phyloP scores from a whole-genome alignment of 2,797 vertebrate genomes.

The Gallirallus australis region DNA sequence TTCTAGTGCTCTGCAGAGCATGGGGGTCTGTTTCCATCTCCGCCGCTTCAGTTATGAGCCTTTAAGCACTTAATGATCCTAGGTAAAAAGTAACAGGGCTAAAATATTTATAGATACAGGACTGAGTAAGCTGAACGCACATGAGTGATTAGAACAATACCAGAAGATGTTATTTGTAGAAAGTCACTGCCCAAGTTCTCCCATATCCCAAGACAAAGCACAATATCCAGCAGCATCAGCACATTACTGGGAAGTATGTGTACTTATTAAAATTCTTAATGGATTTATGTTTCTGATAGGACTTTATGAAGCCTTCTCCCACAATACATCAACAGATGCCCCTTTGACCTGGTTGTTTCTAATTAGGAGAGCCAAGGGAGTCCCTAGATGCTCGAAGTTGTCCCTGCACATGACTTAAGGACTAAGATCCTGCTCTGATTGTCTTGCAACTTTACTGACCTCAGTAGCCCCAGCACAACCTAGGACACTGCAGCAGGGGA shows the following conservation, averaged over 20 bases:
- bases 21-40: not conserved
- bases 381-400: not conserved
- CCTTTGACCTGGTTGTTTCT: not conserved
- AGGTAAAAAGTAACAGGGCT: conserved; percentile 28
- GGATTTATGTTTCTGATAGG: not conserved
- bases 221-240: conserved; percentile 39
- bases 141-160: conserved; percentile 1
- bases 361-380: not conserved
- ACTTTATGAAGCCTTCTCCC: not conserved
- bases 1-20: not conserved
- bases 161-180: not conserved
- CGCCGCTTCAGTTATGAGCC: conserved; percentile 11
- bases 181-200: conserved; percentile 34
- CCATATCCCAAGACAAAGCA: not conserved
- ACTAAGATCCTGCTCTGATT: not conserved
- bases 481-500: not conserved
- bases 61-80: conserved; percentile 55
- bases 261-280: not conserved
- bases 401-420: not conserved
- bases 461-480: not conserved
- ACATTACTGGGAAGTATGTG: not conserved
- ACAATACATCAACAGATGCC: not conserved
- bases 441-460: not conserved
- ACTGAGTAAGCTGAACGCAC: conserved; percentile 28
- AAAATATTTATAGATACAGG: conserved; percentile 62